Base-by-base conservation (phyloP, 2,113 vertebrate species). In the Cephalopholis sonnerati region DNA sequence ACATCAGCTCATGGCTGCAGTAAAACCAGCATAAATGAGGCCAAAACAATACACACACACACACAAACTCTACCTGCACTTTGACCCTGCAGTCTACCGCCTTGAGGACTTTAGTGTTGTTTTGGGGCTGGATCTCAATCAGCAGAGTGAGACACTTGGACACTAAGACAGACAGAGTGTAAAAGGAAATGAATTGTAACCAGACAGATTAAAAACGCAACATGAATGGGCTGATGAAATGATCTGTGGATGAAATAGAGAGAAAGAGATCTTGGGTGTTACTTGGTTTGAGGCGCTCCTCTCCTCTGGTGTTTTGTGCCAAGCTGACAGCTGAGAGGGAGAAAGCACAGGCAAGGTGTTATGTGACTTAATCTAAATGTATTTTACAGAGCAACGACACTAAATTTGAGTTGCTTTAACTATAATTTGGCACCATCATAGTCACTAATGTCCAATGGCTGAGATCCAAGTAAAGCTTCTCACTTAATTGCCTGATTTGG, bases 81-180 rank as follows among this genome's bases (percentile, higher is more conserved):
- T 95, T 96, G 92, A 99, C 94, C 80, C 84, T 95, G 93, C 95
- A 97, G 88, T 99, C 97, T 54, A 98, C 97, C 0, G 98, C 98
- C 92, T 99, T 99, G 32, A 99, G 94, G 82, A 99, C 98, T 91
- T 96, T 97, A 81, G 97, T 97, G 75, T 98, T 97, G 94, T 98
- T 98, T 84, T 98, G 79, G 20, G 97, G 98, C 59, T 96, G 94
- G 85, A 99, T 98, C 95, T 99, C 98, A 18, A 98, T 96, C 69
- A 99, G 93, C 77, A 99, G 95, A 1, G 97, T 96, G 73, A 99
- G 95, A 88, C 96, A 99, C 79, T 96, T 97, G 61, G 97, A 96
- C 58, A 95, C 98, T 99, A 82, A 32, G 89, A 80, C 5, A 90
- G 2, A 77, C 12, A 66, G 46, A 29, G 20, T 36, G 7, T 9